Conservation (phyloP, 2,797 vertebrate species). For the Gymnopithys bicolor region DNA sequence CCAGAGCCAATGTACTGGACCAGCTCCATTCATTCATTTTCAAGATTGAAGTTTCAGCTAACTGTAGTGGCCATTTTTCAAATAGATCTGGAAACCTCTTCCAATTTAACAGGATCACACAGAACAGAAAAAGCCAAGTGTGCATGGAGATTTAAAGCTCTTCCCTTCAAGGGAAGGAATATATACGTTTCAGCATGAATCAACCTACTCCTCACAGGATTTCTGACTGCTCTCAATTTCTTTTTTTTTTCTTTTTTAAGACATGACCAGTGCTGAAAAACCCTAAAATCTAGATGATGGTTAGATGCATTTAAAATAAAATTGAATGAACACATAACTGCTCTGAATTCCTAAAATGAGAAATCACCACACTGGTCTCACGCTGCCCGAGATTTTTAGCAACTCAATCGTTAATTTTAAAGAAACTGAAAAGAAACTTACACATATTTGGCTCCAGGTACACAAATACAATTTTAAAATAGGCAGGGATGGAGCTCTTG, state of each 20-base stretch:
- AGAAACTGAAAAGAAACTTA: constrained; percentile 33
- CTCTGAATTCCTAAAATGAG: constrained; percentile 36
- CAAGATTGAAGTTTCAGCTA: constrained; percentile 81
- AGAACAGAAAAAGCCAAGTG: constrained; percentile 75
- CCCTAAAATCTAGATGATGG: constrained; percentile 15
- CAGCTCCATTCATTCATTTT: constrained; percentile 86
- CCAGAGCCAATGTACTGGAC: constrained; percentile 91
- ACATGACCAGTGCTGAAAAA: constrained; percentile 17
- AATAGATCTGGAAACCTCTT: constrained; percentile 76
- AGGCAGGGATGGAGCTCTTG: background rate
- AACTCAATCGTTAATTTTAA: background rate
- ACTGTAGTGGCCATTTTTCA: constrained; percentile 81
- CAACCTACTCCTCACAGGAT: constrained; percentile 8
- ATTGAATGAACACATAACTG: background rate
- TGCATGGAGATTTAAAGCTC: constrained; percentile 59
- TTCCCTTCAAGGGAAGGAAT: constrained; percentile 52
- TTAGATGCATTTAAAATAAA: constrained; percentile 53
- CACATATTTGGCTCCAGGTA: constrained; percentile 5
- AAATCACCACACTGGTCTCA: background rate
- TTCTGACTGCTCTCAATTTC: background rate
- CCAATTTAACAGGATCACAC: constrained; percentile 74
- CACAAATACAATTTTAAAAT: constrained; percentile 19
- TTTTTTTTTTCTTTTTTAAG: background rate
- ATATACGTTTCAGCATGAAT: constrained; percentile 40
- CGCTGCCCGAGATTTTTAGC: background rate